Evolutionary conservation across 2,113 vertebrate genomes (phyloP), one percentile per base, ranked within the genome.

Genomic region (Elaphurus davidianus): DNA sequence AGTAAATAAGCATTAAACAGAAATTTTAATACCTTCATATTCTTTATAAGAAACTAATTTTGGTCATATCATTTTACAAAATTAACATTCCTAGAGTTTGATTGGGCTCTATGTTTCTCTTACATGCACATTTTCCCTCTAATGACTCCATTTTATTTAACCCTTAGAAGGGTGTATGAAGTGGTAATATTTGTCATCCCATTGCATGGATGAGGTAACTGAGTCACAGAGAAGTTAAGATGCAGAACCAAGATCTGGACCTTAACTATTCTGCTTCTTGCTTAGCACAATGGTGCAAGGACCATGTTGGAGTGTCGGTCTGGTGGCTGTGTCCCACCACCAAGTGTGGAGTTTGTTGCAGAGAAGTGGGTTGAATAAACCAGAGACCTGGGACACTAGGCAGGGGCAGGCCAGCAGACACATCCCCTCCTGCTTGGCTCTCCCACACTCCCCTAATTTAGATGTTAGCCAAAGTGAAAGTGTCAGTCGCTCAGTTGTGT

Each of bases 1-100:
- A 33, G 43, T 76, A 84, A 74, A 81, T 92, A 81, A 92, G 4
- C 62, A 94, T 10, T 79, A 33, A 90, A 92, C 3, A 81, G 4
- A 93, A 74, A 79, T 93, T 95, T 94, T 88, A 93, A 88, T 87
- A 23, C 60, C 90, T 87, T 64, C 15, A 62, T 43, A 23, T 78
- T 93, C 21, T 60, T 33, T 97, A 47, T 40, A 87, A 96, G 55
- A 60, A 94, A 78, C 50, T 71, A 52, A 91, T 21, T 82, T 94
- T 92, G 57, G 13, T 78, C 23, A 21, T 16, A 52, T 86, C 82
- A 4, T 17, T 92, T 36, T 91, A 82, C 16, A 96, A 93, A 97
- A 93, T 84, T 82, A 50, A 88, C n/a, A 1, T 78, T 94, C 28
- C 33, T 54, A 78, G 7, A 59, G 60, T 59, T 95, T 60, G 55